phyloP scores from a whole-genome alignment of 2,888 invertebrate genomes.

The Tinea trinotella region DNA sequence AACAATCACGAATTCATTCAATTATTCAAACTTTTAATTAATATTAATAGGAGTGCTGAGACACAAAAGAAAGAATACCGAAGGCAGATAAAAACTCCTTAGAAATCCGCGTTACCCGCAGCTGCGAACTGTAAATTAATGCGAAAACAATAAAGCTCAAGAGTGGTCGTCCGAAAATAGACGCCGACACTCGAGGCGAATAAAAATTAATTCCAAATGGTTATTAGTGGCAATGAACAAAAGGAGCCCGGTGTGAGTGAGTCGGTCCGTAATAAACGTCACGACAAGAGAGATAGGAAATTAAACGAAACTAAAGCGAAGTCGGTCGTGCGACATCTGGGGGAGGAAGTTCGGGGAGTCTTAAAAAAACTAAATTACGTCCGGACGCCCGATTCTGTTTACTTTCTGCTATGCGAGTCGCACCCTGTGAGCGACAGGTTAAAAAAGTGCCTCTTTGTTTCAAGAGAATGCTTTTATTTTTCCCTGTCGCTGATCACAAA shows the following conservation, averaged over 20 bases:
- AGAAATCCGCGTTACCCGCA: slow-evolving; percentile 64
- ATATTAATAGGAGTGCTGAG: slow-evolving; percentile 69
- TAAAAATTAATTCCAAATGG: slow-evolving; percentile 60
- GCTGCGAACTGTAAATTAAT: slow-evolving; percentile 68
- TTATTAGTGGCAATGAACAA: slow-evolving; percentile 58
- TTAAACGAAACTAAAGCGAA: slow-evolving; percentile 67
- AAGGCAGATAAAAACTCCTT: slow-evolving; percentile 66
- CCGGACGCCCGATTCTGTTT: slow-evolving; percentile 51
- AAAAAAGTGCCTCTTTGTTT: slow-evolving; percentile 39
- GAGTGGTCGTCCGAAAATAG: slow-evolving; percentile 51
- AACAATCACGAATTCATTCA: slow-evolving; percentile 66
- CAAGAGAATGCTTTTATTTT: slow-evolving; percentile 25
- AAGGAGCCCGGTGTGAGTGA: slow-evolving; percentile 47
- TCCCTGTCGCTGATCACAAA: slow-evolving; percentile 30
- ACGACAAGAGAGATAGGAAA: slow-evolving; percentile 63
- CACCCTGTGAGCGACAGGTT: slow-evolving; percentile 50
- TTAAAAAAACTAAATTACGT: slow-evolving; percentile 56
- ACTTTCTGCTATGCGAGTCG: slow-evolving; percentile 29
- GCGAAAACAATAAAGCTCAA: slow-evolving; percentile 65
- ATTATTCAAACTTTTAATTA: slow-evolving; percentile 72
- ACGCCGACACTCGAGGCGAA: slow-evolving; percentile 32
- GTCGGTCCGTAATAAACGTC: slow-evolving; percentile 56
- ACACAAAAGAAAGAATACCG: slow-evolving; percentile 67
- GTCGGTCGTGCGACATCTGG: slow-evolving; percentile 50
- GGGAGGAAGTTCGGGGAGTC: slow-evolving; percentile 47